A percentile compares a stretch with the other conserved stretches of the same genome.
phyloP scores from a whole-genome alignment of 2,113 vertebrate species.

The Ceratotherium simum region DNA sequence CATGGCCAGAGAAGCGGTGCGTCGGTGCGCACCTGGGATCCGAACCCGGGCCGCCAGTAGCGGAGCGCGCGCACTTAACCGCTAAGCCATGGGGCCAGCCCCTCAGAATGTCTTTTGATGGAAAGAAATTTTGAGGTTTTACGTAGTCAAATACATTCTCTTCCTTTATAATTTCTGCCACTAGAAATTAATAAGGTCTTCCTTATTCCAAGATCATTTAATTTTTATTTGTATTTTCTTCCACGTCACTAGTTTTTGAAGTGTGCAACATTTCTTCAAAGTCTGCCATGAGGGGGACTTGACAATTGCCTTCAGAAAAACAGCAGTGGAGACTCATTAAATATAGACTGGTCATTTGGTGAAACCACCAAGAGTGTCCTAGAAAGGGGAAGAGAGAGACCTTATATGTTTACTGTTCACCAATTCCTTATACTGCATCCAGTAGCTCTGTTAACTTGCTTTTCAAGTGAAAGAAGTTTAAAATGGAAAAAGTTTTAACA shows the following conservation, averaged over 20 bases:
- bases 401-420: not conserved
- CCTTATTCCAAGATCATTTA: conserved; percentile 50
- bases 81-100: too few relatives aligned
- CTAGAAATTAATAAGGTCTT: conserved; percentile 23
- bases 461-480: not conserved
- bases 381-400: not conserved
- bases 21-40: too few relatives aligned
- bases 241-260: not conserved
- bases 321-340: not conserved
- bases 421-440: not conserved
- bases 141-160: not conserved
- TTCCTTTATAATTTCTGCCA: conserved; percentile 49
- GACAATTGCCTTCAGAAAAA: conserved; percentile 32
- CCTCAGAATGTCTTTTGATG: not conserved
- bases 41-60: too few relatives aligned
- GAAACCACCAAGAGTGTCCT: not conserved
- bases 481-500: not conserved
- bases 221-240: conserved; percentile 41
- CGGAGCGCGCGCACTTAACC: too few relatives aligned
- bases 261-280: not conserved
- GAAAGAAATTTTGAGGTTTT: conserved; percentile 31
- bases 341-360: not conserved
- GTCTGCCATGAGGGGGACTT: not conserved
- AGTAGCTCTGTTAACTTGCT: not conserved
- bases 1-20: too few relatives aligned